Percentiles rank a stretch among this genome's conserved stretches.
Evolutionary conservation across 37 sponge, comb jelly and placozoan genomes (phyloP).

Genomic region (Agelas oroides): DNA sequence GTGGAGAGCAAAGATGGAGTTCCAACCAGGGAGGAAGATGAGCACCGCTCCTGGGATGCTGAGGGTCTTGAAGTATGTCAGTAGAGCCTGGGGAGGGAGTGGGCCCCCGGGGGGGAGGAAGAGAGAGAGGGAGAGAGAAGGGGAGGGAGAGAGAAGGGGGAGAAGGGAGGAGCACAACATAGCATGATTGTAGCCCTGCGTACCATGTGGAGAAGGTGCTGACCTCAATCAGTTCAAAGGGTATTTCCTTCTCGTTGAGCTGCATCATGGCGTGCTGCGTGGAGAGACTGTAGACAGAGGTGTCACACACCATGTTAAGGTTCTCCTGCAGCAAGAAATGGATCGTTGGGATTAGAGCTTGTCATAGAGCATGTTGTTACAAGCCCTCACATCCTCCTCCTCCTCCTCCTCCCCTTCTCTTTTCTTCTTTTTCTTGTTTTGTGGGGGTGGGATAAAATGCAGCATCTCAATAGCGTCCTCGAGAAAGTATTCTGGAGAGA

Average conservation of each 20-base stretch:
- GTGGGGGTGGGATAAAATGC: conserved; percentile 58
- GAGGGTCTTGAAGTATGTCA: conserved; percentile 62
- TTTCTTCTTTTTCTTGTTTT: conserved; percentile 58
- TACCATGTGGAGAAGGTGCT: too few species aligned
- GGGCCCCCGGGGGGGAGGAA: not conserved
- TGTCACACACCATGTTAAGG: conserved; percentile 63
- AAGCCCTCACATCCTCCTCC: conserved; percentile 26
- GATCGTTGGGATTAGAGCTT: not conserved
- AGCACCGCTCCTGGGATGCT: conserved; percentile 68
- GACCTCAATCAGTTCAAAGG: conserved; percentile 68
- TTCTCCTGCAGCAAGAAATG: conserved; percentile 32
- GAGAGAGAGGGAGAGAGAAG: conserved; percentile 28
- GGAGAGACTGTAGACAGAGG: conserved; percentile 29
- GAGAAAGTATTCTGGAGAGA: conserved; percentile 62
- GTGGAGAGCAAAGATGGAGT: conserved; percentile 75
- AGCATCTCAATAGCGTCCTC: conserved; percentile 82
- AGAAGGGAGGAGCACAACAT: conserved; percentile 32
- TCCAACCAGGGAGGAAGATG: conserved; percentile 89
- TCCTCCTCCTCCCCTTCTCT: not conserved
- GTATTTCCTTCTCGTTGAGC: conserved; percentile 57
- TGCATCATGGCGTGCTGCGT: conserved; percentile 56
- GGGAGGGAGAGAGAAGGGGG: conserved; percentile 10
- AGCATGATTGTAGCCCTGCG: too few species aligned
- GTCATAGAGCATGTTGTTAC: not conserved
- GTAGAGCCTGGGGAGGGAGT: conserved; percentile 45